These are phyloP conservation scores for Drosophila nigricruria DNA, from an alignment of 2,888 invertebrate species.

Conservation along the genomic window DNA sequence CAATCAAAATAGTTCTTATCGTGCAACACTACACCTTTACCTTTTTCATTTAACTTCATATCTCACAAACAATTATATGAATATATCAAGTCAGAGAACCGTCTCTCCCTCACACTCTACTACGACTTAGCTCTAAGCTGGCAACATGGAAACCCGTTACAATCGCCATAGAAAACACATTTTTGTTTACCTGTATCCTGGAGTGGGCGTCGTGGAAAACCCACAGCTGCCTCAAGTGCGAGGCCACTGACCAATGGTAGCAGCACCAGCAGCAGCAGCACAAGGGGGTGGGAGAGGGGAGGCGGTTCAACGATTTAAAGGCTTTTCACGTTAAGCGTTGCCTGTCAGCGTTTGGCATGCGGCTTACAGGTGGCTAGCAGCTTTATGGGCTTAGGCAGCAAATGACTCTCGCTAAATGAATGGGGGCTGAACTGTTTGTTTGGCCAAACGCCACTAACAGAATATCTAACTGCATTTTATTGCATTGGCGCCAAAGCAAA, in stretches of 20 bases:
- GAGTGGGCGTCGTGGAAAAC: conserved; percentile 12
- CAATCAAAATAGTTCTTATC: not conserved
- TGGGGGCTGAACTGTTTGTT: conserved; percentile 35
- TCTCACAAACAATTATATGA: not conserved
- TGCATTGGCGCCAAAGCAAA: conserved; percentile 13
- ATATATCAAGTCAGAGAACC: not conserved
- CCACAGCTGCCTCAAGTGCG: conserved; percentile 40
- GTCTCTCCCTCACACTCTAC: not conserved
- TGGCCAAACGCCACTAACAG: conserved; percentile 21
- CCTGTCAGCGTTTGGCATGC: conserved; percentile 77
- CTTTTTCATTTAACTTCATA: not conserved
- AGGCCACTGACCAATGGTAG: conserved; percentile 27
- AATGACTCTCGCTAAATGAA: conserved; percentile 67
- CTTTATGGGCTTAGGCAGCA: conserved; percentile 66
- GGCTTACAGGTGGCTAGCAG: conserved; percentile 71
- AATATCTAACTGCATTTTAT: conserved; percentile 42
- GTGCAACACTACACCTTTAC: not conserved
- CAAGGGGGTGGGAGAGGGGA: no score
- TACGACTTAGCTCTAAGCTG: conserved; percentile 32
- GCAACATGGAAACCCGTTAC: conserved; percentile 39
- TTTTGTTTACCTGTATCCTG: conserved; percentile 54
- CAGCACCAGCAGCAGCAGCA: conserved; percentile 14
- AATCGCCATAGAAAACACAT: conserved; percentile 46
- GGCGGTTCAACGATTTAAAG: conserved; percentile 60
- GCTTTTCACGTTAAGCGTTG: conserved; percentile 73